Evolutionary conservation across 1,140 invertebrate genomes (phyloP), one percentile per base, ranked within the genome.

Genomic region (Medauroidea extradentata): DNA sequence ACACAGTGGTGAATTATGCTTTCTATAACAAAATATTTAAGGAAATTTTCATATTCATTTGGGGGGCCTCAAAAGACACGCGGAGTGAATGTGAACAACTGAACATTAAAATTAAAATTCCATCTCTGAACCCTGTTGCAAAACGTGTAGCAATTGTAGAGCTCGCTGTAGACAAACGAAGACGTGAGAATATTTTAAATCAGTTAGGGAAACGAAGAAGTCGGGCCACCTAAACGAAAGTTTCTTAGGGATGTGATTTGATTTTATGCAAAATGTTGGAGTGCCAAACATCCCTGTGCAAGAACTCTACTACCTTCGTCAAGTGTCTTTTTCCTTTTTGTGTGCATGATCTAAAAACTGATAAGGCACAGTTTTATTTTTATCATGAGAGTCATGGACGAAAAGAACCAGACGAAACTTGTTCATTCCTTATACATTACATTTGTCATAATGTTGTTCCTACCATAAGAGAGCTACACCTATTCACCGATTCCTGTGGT

Each of bases 181-280:
- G 29, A 34, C 4, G 29, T 34, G 42, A 55, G 19, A 34, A 34
- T 41, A 14, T 55, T 42, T 23, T 21, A 29, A 55, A 43, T 23
- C 21, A 9, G 34, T 42, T 19, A 55, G 39, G 34, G 27, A 41
- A 55, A 55, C n/a, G 16, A 55, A 55, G 39, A 51, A 34, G 29
- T 25, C 18, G 25, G 5, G 19, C 48, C 16, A 51, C 19, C 19
- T 8, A 21, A 41, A 55, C 27, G 18, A 29, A 19, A 21, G 13
- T 7, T 14, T 27, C 14, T 21, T 55, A 42, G 53, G 13, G 27
- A 23, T 55, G 9, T 19, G 18, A 11, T 55, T 55, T 55, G 5
- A 42, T 55, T 41, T 18, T 5, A 42, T 55, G 53, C 13, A 55
- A 55, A 55, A 55, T 42, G 14, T 55, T 55, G 16, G n/a, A 38